These are phyloP conservation scores for Myiagra hebetior DNA, from an alignment of 2,113 vertebrate genomes.

Conservation along the genomic window DNA sequence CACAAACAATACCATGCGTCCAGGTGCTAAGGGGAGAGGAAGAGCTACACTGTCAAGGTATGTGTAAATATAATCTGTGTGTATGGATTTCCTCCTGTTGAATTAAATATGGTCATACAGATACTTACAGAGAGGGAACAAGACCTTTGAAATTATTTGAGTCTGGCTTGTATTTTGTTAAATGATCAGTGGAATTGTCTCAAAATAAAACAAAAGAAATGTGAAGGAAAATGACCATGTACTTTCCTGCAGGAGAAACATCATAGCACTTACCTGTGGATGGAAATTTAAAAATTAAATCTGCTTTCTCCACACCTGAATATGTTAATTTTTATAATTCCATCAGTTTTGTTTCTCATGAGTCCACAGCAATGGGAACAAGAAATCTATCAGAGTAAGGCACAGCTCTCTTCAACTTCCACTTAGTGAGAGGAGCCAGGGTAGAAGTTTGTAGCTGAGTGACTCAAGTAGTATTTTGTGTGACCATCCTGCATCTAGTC, in stretches of 20 bases:
- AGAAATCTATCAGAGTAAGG: not conserved
- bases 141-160: not conserved
- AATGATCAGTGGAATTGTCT: not conserved
- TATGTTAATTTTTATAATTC: not conserved
- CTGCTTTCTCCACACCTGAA: not conserved
- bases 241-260: not conserved
- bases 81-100: not conserved
- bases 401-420: not conserved
- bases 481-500: not conserved
- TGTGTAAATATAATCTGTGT: not conserved
- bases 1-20: not conserved
- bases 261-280: not conserved
- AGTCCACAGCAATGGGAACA: not conserved
- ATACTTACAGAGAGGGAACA: not conserved
- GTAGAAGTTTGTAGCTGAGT: not conserved
- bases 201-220: not conserved
- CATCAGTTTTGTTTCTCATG: not conserved
- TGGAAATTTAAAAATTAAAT: not conserved
- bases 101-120: not conserved
- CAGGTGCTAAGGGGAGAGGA: not conserved
- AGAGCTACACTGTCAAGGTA: conserved; percentile 30
- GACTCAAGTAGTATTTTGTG: not conserved
- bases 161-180: not conserved
- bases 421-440: not conserved
- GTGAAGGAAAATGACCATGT: not conserved